phyloP scores from a whole-genome alignment of 2,888 invertebrate genomes.

The Marronus borbonicus region DNA sequence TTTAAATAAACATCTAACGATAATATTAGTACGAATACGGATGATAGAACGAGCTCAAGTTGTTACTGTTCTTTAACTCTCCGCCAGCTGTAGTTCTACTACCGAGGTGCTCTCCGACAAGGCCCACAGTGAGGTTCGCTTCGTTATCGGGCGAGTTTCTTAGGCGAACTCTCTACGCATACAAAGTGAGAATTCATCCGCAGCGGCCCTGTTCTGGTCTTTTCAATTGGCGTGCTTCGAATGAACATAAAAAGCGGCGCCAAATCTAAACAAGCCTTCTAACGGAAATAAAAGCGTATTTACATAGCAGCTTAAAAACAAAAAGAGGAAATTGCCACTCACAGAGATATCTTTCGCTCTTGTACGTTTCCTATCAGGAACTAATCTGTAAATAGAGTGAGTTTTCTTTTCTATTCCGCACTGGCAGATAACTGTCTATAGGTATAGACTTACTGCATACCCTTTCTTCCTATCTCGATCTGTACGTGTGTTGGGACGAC shows the following conservation, averaged over 20 bases:
- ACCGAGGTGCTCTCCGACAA: background rate
- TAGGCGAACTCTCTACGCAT: slow-evolving; percentile 66
- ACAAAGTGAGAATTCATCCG: slow-evolving; percentile 67
- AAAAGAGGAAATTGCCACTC: slow-evolving; percentile 66
- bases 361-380: slow-evolving; percentile 64
- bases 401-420: slow-evolving; percentile 51
- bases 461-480: slow-evolving; percentile 15
- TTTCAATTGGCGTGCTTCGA: slow-evolving; percentile 60
- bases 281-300: slow-evolving; percentile 64
- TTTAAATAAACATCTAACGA: slow-evolving; percentile 68
- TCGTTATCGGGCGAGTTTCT: slow-evolving; percentile 57
- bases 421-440: slow-evolving; percentile 12
- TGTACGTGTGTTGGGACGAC: slow-evolving; percentile 16
- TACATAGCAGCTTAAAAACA: slow-evolving; percentile 65
- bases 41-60: slow-evolving; percentile 65
- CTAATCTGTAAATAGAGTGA: slow-evolving; percentile 66
- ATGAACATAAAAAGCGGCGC: slow-evolving; percentile 64
- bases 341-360: slow-evolving; percentile 60
- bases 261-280: slow-evolving; percentile 64
- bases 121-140: slow-evolving; percentile 10
- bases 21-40: slow-evolving; percentile 67
- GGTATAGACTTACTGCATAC: background rate
- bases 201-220: slow-evolving; percentile 52
- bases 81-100: slow-evolving; percentile 44
- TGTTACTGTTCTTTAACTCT: slow-evolving; percentile 65